phyloP scores from a whole-genome alignment of 2,888 invertebrate species.

The Malachius bipustulatus region DNA sequence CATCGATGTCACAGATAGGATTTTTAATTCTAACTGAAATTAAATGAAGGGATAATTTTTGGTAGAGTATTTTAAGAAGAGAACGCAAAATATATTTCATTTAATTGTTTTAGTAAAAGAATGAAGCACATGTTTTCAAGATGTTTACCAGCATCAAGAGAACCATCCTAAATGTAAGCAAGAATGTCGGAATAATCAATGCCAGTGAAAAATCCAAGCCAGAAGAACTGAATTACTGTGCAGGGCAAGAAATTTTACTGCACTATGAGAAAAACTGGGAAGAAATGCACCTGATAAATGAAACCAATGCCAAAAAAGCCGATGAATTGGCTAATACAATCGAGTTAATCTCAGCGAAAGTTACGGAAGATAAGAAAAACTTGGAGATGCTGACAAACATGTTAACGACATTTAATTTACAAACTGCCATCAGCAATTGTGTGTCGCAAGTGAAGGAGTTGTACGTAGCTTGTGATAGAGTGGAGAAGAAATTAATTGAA shows the following conservation, averaged over 20 bases:
- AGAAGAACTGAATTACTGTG: constrained; percentile 41
- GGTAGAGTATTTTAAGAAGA: too few species aligned
- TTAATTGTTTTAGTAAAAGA: too few species aligned
- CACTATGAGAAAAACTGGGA: constrained; percentile 64
- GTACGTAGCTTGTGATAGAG: constrained; percentile 46
- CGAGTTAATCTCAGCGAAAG: constrained; percentile 29
- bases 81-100: too few species aligned
- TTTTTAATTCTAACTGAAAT: too few species aligned
- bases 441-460: constrained; percentile 42
- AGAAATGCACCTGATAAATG: constrained; percentile 54
- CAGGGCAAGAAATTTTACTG: constrained; percentile 55
- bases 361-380: constrained; percentile 27
- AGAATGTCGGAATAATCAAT: constrained; percentile 24
- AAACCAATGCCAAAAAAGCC: constrained; percentile 53
- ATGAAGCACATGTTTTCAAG: constrained; percentile 3
- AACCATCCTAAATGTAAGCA: constrained; percentile 23
- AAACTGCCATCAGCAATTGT: constrained; percentile 40
- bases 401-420: constrained; percentile 29
- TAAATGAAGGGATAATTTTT: too few species aligned
- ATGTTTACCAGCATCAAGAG: constrained; percentile 27
- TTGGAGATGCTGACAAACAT: constrained; percentile 28
- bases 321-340: constrained; percentile 43
- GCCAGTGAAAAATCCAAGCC: constrained; percentile 16
- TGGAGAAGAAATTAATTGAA: constrained; percentile 51
- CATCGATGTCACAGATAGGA: too few species aligned